Evolutionary conservation across 2,113 vertebrate genomes (phyloP), one percentile per base, ranked within the genome.

Genomic region (Australoheros scitulus): DNA sequence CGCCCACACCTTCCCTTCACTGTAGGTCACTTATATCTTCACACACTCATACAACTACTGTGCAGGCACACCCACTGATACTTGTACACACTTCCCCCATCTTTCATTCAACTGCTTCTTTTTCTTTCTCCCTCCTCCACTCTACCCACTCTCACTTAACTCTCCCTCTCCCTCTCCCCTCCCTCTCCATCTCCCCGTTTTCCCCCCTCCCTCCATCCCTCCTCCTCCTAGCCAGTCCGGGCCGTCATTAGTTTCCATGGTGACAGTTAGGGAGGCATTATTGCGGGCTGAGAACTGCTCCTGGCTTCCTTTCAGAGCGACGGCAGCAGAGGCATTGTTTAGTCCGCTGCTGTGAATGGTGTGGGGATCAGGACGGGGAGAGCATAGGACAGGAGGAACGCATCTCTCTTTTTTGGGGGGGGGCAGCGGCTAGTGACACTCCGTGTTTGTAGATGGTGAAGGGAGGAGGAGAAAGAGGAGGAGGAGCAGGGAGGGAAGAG

Each of bases 211-310:
- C 64, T 52, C 57, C 36, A 11, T 6, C 89, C 55, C 87, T 68
- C 77, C 83, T 59, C 76, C 88, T 76, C 84, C 90, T 56, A 63
- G 77, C 75, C 77, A 77, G 91, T 89, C 94, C 68, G 81, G 94
- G 91, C 93, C 92, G 93, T 94, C 95, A 96, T 97, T 97, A 96
- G 97, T 99, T 97, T 96, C 97, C 96, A 97, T 97, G 96, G 97
- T 86, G 96, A 99, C 96, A 88, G 84, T 72, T 90, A 94, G 88
- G 94, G 94, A 92, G 94, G 97, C 96, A 96, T 97, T 98, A 97
- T 96, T 88, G 94, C 92, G 85, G 96, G 89, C 95, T 95, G 95
- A 93, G 96, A 96, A 95, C 96, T 94, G 96, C 95, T 96, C 95
- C 91, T 92, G 94, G 94, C 94, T 92, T 96, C 94, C 94, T 96